Percentiles rank a stretch among this genome's conserved stretches.
Conservation (phyloP, 2,113 vertebrate species). For the Echinops telfairi region DNA sequence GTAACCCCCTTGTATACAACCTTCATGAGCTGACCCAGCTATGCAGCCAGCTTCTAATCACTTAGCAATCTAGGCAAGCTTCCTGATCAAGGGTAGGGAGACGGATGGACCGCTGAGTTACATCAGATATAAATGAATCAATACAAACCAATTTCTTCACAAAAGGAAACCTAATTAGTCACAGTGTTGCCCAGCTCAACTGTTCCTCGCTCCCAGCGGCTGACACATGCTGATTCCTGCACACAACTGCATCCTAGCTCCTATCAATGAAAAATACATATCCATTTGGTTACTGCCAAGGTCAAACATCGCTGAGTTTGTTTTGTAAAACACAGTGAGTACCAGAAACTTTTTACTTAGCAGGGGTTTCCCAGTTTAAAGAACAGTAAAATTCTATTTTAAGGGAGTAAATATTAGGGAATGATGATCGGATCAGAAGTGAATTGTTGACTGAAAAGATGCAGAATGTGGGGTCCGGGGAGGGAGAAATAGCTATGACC, state of each 20-base stretch:
- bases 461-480: neutral
- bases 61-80: constrained; percentile 68
- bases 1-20: too few species aligned
- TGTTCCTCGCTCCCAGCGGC: constrained; percentile 53
- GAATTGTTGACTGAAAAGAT: neutral
- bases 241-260: constrained; percentile 65
- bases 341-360: constrained; percentile 57
- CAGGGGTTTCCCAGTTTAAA: constrained; percentile 35
- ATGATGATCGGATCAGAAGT: constrained; percentile 1
- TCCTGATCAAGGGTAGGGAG: neutral
- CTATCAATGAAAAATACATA: constrained; percentile 71
- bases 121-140: constrained; percentile 74
- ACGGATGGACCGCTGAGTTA: constrained; percentile 56
- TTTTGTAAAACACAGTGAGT: constrained; percentile 74
- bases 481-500: neutral
- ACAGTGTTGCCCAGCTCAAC: constrained; percentile 68
- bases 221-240: constrained; percentile 60
- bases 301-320: constrained; percentile 69
- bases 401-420: constrained; percentile 19
- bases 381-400: constrained; percentile 30
- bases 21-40: neutral
- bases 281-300: constrained; percentile 68
- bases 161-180: constrained; percentile 81
- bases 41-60: constrained; percentile 20
- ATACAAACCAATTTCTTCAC: constrained; percentile 76